phyloP scores from a whole-genome alignment of 2,888 invertebrate species.

The Scaptomyza parva region DNA sequence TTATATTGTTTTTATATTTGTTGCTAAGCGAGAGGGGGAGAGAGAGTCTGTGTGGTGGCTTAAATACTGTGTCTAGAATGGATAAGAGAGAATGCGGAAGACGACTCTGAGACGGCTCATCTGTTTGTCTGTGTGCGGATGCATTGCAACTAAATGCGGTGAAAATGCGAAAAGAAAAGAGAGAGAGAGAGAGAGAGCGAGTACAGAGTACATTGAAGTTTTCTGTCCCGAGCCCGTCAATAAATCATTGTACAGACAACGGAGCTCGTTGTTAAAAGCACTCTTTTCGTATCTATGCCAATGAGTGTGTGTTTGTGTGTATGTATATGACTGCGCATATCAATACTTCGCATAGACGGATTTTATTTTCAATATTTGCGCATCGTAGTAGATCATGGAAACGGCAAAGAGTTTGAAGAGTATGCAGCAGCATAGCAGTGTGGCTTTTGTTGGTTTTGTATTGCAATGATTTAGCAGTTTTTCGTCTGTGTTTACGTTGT shows the following conservation, averaged over 20 bases:
- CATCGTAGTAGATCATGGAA: constrained; percentile 64
- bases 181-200: not conserved
- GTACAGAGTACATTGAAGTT: constrained; percentile 51
- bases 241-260: constrained; percentile 76
- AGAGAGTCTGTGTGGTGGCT: constrained; percentile 12
- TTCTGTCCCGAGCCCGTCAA: constrained; percentile 64
- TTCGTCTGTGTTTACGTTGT: constrained; percentile 80
- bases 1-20: constrained; percentile 7
- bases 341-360: constrained; percentile 77
- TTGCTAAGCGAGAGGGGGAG: constrained; percentile 1
- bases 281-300: constrained; percentile 38
- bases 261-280: constrained; percentile 71
- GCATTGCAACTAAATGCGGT: constrained; percentile 66
- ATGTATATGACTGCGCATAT: constrained; percentile 66
- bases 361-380: constrained; percentile 80
- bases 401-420: constrained; percentile 29
- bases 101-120: constrained; percentile 4
- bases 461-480: constrained; percentile 81
- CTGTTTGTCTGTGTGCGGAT: constrained; percentile 26
- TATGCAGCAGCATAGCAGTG: constrained; percentile 23
- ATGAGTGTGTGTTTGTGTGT: constrained; percentile 1
- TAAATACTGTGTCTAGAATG: constrained; percentile 11
- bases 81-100: not conserved
- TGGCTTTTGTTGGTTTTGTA: constrained; percentile 78
- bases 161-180: constrained; percentile 30